Conservation (phyloP, 1,140 invertebrate genomes). For the Helicoverpa zea region DNA sequence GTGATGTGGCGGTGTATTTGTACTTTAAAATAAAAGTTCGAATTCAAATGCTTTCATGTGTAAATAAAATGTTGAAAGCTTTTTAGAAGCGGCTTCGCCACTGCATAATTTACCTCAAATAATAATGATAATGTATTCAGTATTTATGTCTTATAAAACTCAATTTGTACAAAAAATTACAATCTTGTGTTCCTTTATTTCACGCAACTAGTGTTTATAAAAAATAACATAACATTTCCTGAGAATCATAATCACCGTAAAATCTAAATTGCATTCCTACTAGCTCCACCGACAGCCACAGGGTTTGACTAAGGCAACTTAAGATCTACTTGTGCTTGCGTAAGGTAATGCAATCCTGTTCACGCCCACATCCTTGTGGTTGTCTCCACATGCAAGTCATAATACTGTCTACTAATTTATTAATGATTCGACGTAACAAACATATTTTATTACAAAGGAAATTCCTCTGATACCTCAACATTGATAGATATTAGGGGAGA, state of each 20-base stretch:
- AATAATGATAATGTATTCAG: neutral
- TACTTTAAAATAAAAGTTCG: too few relatives aligned
- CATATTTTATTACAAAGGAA: slow-evolving; percentile 7
- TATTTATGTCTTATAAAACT: too few relatives aligned
- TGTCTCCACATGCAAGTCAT: neutral
- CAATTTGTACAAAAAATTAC: too few relatives aligned
- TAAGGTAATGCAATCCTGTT: neutral
- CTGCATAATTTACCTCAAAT: too few relatives aligned
- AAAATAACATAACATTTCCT: neutral
- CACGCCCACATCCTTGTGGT: neutral
- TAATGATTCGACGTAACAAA: slow-evolving; percentile 19
- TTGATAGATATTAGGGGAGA: slow-evolving; percentile 32
- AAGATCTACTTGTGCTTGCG: neutral
- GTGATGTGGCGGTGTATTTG: too few relatives aligned
- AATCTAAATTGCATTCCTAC: neutral
- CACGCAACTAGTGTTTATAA: too few relatives aligned
- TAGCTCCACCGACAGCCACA: neutral
- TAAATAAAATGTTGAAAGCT: neutral
- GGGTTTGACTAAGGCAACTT: neutral
- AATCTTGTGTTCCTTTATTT: too few relatives aligned
- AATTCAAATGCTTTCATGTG: too few relatives aligned
- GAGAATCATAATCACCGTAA: neutral
- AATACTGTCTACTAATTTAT: slow-evolving; percentile 14
- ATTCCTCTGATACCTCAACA: slow-evolving; percentile 2
- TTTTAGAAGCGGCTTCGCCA: neutral